These are phyloP conservation scores for Nothocercus julius DNA, from an alignment of 2,113 vertebrate species.

Conservation along the genomic window DNA sequence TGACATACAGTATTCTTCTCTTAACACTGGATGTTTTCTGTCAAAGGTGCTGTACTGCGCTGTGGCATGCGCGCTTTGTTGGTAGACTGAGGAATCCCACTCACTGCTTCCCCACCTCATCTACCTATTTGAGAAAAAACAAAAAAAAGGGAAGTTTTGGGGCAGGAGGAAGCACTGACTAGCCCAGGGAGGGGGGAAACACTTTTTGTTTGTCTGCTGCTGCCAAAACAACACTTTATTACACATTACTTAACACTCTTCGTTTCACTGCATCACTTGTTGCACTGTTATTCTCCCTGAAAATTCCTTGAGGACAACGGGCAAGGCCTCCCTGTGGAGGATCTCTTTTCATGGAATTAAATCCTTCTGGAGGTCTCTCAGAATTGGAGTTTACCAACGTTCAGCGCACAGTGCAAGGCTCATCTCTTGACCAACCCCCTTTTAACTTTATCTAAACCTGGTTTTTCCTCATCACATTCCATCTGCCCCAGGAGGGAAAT, in stretches of 20 bases:
- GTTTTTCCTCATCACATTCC: neutral
- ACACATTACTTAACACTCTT: neutral
- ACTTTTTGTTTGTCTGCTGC: neutral
- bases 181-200: neutral
- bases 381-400: neutral
- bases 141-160: neutral
- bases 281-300: neutral
- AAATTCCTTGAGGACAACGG: neutral
- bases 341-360: neutral
- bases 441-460: neutral
- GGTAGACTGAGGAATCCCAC: neutral
- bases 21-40: neutral
- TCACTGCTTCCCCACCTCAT: neutral
- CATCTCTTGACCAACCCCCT: neutral
- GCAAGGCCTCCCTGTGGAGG: neutral
- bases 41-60: neutral
- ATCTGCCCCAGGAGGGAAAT: neutral
- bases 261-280: neutral
- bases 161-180: neutral
- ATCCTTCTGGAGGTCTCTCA: neutral
- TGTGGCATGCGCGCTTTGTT: neutral
- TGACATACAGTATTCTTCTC: neutral
- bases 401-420: rapidly evolving
- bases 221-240: neutral
- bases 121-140: neutral